Evolutionary conservation across 2,113 vertebrate species (phyloP).

Genomic region (Pavo muticus): DNA sequence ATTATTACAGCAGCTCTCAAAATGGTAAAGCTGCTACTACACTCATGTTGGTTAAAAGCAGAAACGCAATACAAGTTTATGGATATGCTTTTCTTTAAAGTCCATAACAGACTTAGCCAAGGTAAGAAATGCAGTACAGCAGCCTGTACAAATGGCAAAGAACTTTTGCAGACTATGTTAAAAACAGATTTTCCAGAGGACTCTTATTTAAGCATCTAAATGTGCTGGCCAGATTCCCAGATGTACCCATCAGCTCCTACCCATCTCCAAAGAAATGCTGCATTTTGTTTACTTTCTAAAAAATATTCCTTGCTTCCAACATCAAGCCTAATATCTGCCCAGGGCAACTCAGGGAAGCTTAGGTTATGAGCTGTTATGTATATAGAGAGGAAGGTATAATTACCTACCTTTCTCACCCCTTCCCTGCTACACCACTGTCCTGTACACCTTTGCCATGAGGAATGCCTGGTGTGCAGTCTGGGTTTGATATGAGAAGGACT

Average conservation of each 20-base stretch:
- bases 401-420: background rate
- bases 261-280: background rate
- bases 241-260: background rate
- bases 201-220: background rate
- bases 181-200: conserved; percentile 22
- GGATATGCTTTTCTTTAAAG: background rate
- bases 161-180: background rate
- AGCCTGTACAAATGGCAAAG: background rate
- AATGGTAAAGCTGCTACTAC: background rate
- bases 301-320: background rate
- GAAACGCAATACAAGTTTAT: background rate
- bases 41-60: background rate
- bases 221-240: conserved; percentile 12
- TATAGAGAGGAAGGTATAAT: background rate
- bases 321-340: background rate
- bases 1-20: background rate
- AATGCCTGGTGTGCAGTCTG: background rate
- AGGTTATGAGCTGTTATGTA: background rate
- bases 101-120: background rate
- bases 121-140: background rate
- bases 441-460: background rate
- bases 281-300: background rate
- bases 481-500: background rate
- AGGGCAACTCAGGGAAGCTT: background rate
- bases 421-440: background rate